Evolutionary conservation across 2,113 vertebrate species (phyloP), one percentile per base, ranked within the genome.

Genomic region (Charadrius vociferus): DNA sequence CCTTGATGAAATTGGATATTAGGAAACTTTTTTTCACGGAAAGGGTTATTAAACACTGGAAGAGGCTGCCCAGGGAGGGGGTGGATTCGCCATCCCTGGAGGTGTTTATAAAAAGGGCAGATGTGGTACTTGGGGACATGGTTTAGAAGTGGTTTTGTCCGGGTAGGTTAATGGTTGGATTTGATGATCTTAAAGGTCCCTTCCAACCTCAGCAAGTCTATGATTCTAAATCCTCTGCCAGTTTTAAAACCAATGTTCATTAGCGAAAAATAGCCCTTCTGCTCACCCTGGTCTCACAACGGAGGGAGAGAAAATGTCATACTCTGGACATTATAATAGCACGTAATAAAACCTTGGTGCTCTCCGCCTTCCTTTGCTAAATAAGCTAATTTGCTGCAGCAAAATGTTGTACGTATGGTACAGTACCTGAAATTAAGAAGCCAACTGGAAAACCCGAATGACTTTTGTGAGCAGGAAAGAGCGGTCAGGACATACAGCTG

Each of bases 391-490:
- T 32, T 81, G 63, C 74, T 74, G 45, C 34, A 67, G 67, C 85
- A 36, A 6, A 36, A 6, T 8, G 63, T 6, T 65, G 27, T 2
- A 2, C 1, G 5, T 17, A 18, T 2, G 23, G 36, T 14, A 36
- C 61, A 55, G 80, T 4, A 26, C 26, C 32, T 12, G 67, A 30
- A 56, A 81, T 32, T 2, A 45, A 71, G 80, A 13, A 89, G 29
- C 73, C 59, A 45, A 3, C 27, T 61, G 61, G 86, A 74, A 88
- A 86, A 52, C 39, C 43, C 36, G 77, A 81, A n/a, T 29, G 81
- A 50, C 45, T 67, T 61, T 27, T 72, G 61, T 56, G 39, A 93
- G 81, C 26, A 43, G 73, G 88, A 37, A 66, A 73, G 91, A 61
- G 79, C 1, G 68, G 53, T 26, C 32, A 7, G 77, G 83, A 72